phyloP scores from a whole-genome alignment of 2,888 invertebrate species.

The Elysia crispata region DNA sequence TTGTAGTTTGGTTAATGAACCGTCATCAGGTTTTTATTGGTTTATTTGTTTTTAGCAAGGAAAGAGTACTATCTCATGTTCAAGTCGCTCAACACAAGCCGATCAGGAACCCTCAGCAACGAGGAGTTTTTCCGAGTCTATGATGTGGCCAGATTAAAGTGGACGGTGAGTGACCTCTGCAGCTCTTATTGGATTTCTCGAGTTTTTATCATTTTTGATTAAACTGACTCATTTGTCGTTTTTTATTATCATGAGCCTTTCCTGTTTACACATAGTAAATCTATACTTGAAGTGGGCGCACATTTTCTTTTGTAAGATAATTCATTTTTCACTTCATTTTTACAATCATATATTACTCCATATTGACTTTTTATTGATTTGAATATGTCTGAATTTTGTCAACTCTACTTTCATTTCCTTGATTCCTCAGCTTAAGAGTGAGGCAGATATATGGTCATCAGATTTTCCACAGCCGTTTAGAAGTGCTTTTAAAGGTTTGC shows the following conservation, averaged over 20 bases:
- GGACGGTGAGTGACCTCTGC: slow-evolving; percentile 80
- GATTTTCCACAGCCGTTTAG: slow-evolving; percentile 81
- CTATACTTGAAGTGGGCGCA: too few relatives aligned
- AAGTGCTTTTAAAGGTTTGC: slow-evolving; percentile 77
- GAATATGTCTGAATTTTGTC: too few relatives aligned
- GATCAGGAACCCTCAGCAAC: slow-evolving; percentile 83
- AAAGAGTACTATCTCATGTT: slow-evolving; percentile 89
- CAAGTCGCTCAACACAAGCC: slow-evolving; percentile 85
- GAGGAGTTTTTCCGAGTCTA: slow-evolving; percentile 87
- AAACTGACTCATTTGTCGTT: background rate
- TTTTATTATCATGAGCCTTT: too few relatives aligned
- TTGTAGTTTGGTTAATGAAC: too few relatives aligned
- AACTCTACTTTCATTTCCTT: slow-evolving; percentile 13
- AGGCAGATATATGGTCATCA: slow-evolving; percentile 84
- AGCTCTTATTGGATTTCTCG: too few relatives aligned
- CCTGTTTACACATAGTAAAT: too few relatives aligned
- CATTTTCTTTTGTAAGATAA: too few relatives aligned
- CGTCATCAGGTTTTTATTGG: too few relatives aligned
- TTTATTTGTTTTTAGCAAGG: slow-evolving; percentile 79
- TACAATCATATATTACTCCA: too few relatives aligned
- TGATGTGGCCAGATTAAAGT: slow-evolving; percentile 85
- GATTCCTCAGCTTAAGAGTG: slow-evolving; percentile 63
- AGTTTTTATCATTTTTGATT: too few relatives aligned
- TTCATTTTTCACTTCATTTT: too few relatives aligned
- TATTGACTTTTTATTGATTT: too few relatives aligned